phyloP scores from a whole-genome alignment of 2,888 invertebrate species.

The Troides helena region DNA sequence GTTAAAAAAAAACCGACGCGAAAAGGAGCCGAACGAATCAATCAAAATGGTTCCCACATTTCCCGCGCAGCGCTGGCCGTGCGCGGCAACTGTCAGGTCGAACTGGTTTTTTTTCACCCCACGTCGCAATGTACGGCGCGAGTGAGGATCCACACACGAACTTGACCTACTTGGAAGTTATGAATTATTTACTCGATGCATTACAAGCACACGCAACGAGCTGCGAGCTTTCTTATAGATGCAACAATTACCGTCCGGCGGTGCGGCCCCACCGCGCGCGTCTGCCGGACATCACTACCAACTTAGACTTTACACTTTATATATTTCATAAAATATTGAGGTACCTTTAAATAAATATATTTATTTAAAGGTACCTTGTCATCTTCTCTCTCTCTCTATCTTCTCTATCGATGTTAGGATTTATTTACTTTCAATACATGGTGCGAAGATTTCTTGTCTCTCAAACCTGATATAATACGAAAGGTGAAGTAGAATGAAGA shows the following conservation, averaged over 20 bases:
- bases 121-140: slow-evolving; percentile 13
- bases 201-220: slow-evolving; percentile 41
- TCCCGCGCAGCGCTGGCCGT: slow-evolving; percentile 4
- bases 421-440: too few relatives aligned
- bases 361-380: too few relatives aligned
- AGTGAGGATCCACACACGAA: slow-evolving; percentile 46
- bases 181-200: slow-evolving; percentile 57
- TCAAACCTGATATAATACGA: too few relatives aligned
- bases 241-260: slow-evolving; percentile 35
- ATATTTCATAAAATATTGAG: too few relatives aligned
- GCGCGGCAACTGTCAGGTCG: slow-evolving; percentile 19
- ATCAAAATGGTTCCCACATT: slow-evolving; percentile 15
- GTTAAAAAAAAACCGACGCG: background rate
- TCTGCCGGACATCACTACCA: background rate
- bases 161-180: slow-evolving; percentile 64
- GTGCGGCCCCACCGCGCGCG: slow-evolving; percentile 31
- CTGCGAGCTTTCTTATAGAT: slow-evolving; percentile 39
- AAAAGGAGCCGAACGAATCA: slow-evolving; percentile 11
- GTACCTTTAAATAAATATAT: too few relatives aligned
- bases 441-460: too few relatives aligned
- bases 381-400: too few relatives aligned
- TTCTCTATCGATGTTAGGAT: too few relatives aligned
- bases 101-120: slow-evolving; percentile 23
- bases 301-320: too few relatives aligned
- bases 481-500: too few relatives aligned